Conservation (phyloP, 2,797 vertebrate species). For the Eremophila alpestris region DNA sequence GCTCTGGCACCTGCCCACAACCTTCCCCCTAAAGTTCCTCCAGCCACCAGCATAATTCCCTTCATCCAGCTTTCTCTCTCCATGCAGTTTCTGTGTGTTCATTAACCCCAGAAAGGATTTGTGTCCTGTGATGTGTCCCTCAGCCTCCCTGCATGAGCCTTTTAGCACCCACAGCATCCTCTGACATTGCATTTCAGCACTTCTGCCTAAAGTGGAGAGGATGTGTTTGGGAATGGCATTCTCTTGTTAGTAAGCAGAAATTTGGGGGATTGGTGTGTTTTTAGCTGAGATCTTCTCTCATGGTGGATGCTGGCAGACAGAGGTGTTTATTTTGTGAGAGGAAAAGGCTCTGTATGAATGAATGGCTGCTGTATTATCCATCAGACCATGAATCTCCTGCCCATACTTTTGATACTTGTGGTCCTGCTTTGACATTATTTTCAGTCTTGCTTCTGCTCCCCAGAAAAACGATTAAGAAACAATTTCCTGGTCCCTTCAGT, state of each 20-base stretch:
- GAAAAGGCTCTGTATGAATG: neutral
- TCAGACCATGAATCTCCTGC: neutral
- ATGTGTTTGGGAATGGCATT: neutral
- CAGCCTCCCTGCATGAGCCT: neutral
- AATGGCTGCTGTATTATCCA: neutral
- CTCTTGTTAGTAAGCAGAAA: neutral
- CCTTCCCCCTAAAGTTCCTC: neutral
- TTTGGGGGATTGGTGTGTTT: neutral
- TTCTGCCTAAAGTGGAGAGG: neutral
- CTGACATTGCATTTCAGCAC: neutral
- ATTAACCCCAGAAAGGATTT: neutral
- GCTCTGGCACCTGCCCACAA: accelerated
- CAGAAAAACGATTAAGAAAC: constrained; percentile 14
- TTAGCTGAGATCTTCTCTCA: neutral
- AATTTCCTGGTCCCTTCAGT: constrained; percentile 44
- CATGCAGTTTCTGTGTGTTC: neutral
- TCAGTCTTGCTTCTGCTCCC: constrained; percentile 17
- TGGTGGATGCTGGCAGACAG: neutral
- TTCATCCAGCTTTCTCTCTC: neutral
- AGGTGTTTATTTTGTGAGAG: constrained; percentile 36
- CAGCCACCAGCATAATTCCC: neutral
- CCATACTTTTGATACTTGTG: neutral
- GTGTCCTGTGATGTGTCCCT: neutral
- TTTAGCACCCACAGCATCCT: neutral
- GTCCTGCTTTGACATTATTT: neutral